phyloP scores from a whole-genome alignment of 92 coral and sea anemone genomes.

The Phenganax marumi region DNA sequence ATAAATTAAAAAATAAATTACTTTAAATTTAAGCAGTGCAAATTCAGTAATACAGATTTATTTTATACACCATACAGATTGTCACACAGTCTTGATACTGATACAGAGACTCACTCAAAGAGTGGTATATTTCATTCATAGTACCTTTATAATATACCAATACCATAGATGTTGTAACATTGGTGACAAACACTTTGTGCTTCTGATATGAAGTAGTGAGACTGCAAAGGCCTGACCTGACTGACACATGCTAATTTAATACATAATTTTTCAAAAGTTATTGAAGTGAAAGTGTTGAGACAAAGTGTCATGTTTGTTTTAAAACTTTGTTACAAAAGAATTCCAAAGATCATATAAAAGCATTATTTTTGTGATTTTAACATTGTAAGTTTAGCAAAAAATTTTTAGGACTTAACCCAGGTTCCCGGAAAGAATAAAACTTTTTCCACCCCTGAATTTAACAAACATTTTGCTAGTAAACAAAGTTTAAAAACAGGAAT shows the following conservation, averaged over 20 bases:
- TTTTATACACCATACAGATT: not conserved
- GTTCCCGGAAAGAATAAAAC: constrained; percentile 36
- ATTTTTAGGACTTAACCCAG: not conserved
- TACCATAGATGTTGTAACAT: not conserved
- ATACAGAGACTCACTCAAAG: not conserved
- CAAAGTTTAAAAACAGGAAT: too few species aligned
- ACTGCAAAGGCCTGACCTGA: not conserved
- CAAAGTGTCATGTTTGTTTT: constrained; percentile 1
- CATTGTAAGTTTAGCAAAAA: not conserved
- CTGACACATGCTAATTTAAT: not conserved
- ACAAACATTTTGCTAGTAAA: too few species aligned
- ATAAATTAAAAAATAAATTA: not conserved
- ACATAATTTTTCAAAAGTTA: not conserved
- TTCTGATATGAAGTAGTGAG: constrained; percentile 4
- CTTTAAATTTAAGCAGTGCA: not conserved
- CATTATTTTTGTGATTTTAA: constrained; percentile 7
- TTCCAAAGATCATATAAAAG: constrained; percentile 4
- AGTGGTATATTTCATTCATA: not conserved
- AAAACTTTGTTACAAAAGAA: not conserved
- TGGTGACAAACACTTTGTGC: not conserved
- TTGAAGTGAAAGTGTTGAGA: not conserved
- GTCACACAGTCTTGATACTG: not conserved
- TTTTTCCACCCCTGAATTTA: not conserved
- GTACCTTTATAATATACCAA: not conserved
- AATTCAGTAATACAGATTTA: not conserved